A percentile compares a stretch with the other conserved stretches of the same genome.
Conservation (phyloP, 2,797 vertebrate genomes). For the Megaceryle alcyon region DNA sequence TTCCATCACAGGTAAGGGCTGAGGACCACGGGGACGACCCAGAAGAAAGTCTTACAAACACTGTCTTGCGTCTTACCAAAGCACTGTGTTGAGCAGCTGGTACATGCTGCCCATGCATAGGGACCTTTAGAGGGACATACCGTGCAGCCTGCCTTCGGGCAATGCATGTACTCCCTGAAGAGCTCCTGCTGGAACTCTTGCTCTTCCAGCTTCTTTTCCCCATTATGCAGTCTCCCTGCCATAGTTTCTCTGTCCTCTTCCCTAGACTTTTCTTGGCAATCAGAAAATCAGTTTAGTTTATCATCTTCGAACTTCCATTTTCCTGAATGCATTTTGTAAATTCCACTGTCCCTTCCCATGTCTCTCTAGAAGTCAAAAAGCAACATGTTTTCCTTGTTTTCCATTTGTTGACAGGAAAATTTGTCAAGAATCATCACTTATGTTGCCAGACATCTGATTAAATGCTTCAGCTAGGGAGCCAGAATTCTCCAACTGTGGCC, state of each 20-base stretch:
- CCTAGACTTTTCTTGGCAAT: conserved; percentile 63
- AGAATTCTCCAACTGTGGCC: conserved; percentile 49
- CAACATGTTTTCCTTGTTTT: conserved; percentile 49
- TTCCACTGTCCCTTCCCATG: conserved; percentile 62
- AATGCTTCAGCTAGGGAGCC: conserved; percentile 50
- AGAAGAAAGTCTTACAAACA: conserved; percentile 28
- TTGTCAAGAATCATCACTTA: conserved; percentile 54
- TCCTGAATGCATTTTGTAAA: conserved; percentile 45
- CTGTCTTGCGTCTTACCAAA: conserved; percentile 12
- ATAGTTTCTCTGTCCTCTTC: conserved; percentile 69
- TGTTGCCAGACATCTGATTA: conserved; percentile 54
- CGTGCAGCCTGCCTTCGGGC: conserved; percentile 66
- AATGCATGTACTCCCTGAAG: conserved; percentile 67
- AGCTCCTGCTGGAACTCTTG: conserved; percentile 68
- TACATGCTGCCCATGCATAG: conserved; percentile 40
- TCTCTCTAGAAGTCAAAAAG: conserved; percentile 63
- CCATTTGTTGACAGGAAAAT: conserved; percentile 56
- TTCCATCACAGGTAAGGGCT: neutral
- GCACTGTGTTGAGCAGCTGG: conserved; percentile 53
- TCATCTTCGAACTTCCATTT: conserved; percentile 46
- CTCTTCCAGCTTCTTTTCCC: conserved; percentile 69
- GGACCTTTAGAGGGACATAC: conserved; percentile 68
- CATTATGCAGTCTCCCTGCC: conserved; percentile 65
- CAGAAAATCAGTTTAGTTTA: conserved; percentile 62
- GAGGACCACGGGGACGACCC: neutral